Percentiles rank a stretch among this genome's conserved stretches.
phyloP scores from a whole-genome alignment of 2,113 vertebrate species.

The Polyodon spathula region DNA sequence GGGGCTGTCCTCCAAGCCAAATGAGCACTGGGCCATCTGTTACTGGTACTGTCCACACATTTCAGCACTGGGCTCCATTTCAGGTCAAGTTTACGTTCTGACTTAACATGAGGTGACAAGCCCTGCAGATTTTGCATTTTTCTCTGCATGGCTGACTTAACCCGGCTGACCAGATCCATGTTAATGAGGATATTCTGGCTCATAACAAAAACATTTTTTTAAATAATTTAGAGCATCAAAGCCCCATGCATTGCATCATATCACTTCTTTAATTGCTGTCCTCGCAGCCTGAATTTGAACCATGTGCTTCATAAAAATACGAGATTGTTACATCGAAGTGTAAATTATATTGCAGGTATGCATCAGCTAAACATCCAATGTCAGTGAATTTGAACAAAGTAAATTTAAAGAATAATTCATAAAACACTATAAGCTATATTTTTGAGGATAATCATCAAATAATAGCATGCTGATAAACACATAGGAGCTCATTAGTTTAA shows the following conservation, averaged over 20 bases:
- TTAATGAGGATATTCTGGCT: slow-evolving; percentile 58
- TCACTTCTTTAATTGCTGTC: slow-evolving; percentile 23
- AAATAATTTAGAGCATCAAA: slow-evolving; percentile 50
- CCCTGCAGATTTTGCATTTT: slow-evolving; percentile 50
- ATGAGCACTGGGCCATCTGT: slow-evolving; percentile 37
- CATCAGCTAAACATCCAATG: no score
- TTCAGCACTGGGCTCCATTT: slow-evolving; percentile 38
- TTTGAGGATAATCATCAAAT: no score
- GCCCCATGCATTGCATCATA: slow-evolving; percentile 34
- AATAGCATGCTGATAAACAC: no score
- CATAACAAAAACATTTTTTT: slow-evolving; percentile 51
- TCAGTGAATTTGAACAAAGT: no score
- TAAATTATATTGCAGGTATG: no score
- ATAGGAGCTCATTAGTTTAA: no score
- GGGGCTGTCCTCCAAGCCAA: slow-evolving; percentile 10
- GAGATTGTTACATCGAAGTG: background rate
- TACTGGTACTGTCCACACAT: slow-evolving; percentile 35
- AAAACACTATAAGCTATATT: background rate
- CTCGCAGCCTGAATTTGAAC: background rate
- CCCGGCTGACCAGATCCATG: slow-evolving; percentile 52
- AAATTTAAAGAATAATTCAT: background rate
- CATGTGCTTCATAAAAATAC: background rate
- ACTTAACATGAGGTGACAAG: slow-evolving; percentile 72
- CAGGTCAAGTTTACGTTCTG: slow-evolving; percentile 40
- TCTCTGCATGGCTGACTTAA: slow-evolving; percentile 55